Evolutionary conservation across 2,113 vertebrate genomes (phyloP), one percentile per base, ranked within the genome.

Genomic region (Nestor notabilis): DNA sequence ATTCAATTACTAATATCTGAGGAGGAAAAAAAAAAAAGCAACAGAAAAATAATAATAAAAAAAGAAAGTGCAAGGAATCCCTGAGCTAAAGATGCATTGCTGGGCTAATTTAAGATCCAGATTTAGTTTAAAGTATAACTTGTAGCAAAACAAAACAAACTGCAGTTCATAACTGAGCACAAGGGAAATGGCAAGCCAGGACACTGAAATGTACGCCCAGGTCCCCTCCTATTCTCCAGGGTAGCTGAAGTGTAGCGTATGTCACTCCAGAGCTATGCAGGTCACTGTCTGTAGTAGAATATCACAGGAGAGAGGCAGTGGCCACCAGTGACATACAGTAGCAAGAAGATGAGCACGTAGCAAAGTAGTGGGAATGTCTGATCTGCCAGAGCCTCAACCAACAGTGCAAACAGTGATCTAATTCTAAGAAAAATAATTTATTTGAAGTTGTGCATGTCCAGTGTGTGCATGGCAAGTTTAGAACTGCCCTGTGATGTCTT

Each of bases 171-270:
- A 56, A 46, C 12, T 35, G 16, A 79, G 9, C 35, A 55, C 12
- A 58, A 83, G 33, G 11, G 23, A 76, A 89, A 66, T 0, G 3
- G 13, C 14, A 74, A 71, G 5, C 16, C 43, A 35, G 9, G 65
- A 50, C 2, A 23, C 15, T 63, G 5, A 28, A 66, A 58, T 7
- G 3, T 31, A 28, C n/a, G n/a, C 4, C 18, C 35, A 77, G 8
- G 14, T 66, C 0, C 5, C 7, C 8, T 82, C 25, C 16, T 58
- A 4, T 21, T 68, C 24, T 55, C 28, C 27, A 68, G 28, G 4
- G 24, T 15, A 78, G 20, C 10, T n/a, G 44, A 41, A 29, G 5
- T 5, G 6, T 43, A n/a, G n/a, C 0, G 1, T 24, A 31, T 20
- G 6, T 10, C 5, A 15, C 19, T 12, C 5, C 23, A 63, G 25